A percentile compares a stretch with the other conserved stretches of the same genome.
Evolutionary conservation across 2,888 invertebrate genomes (phyloP).

Genomic region (Erebia ligea): DNA sequence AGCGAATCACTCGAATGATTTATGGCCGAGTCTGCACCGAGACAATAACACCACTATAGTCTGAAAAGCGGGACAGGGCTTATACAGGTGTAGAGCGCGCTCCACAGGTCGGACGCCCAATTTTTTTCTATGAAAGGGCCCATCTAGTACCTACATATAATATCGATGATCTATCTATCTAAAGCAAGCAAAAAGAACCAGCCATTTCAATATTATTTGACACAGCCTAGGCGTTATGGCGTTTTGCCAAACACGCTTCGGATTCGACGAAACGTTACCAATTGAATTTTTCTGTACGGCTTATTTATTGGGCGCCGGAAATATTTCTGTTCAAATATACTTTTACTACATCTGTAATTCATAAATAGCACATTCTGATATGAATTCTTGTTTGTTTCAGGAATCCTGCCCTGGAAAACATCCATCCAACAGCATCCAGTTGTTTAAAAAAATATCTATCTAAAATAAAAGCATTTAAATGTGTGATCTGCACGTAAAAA

Average conservation of each 20-base stretch:
- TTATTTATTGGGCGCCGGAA: conserved; percentile 32
- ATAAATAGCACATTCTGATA: not conserved
- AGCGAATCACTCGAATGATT: no score
- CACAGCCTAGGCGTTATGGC: conserved; percentile 30
- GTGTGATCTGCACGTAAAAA: not conserved
- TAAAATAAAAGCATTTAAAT: not conserved
- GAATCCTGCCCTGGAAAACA: conserved; percentile 52
- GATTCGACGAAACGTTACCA: conserved; percentile 19
- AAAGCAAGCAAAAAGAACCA: not conserved
- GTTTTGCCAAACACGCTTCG: conserved; percentile 28
- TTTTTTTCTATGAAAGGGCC: no score
- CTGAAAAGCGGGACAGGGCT: no score
- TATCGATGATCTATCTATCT: not conserved
- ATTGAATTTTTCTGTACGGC: conserved; percentile 31
- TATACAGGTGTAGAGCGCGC: no score
- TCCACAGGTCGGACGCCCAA: no score
- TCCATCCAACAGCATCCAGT: conserved; percentile 47
- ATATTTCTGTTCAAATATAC: conserved; percentile 28
- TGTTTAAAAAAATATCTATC: no score
- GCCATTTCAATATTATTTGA: conserved; percentile 15
- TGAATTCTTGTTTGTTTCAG: conserved; percentile 54
- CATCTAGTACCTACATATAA: no score
- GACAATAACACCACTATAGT: no score
- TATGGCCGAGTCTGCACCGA: no score
- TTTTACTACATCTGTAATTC: conserved; percentile 6